Percentiles rank a stretch among this genome's conserved stretches.
Evolutionary conservation across 2,888 invertebrate species (phyloP).

Genomic region (Empis livida): DNA sequence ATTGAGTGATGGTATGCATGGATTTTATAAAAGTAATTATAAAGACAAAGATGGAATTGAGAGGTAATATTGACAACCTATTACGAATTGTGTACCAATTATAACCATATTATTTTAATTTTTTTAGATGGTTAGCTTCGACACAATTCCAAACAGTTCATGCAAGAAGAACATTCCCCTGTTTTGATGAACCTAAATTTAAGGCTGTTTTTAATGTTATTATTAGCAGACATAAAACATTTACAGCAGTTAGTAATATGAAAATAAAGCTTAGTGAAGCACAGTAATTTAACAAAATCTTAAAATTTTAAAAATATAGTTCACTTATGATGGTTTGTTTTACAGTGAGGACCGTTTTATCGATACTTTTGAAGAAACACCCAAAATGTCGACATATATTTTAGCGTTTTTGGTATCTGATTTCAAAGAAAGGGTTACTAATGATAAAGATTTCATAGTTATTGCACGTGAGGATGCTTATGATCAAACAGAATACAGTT

Average conservation of each 20-base stretch:
- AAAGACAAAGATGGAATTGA: conserved; percentile 10
- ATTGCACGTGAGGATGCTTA: conserved; percentile 57
- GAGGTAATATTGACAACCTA: background rate
- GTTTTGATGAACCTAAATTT: conserved; percentile 58
- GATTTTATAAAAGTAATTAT: conserved; percentile 38
- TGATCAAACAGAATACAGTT: conserved; percentile 52
- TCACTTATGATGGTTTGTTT: background rate
- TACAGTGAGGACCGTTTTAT: too few relatives aligned
- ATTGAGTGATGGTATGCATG: conserved; percentile 40
- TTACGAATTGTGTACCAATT: background rate
- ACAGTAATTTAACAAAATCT: too few relatives aligned
- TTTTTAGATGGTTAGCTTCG: conserved; percentile 37
- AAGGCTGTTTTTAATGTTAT: conserved; percentile 47
- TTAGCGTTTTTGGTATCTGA: conserved; percentile 64
- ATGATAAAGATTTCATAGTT: conserved; percentile 35
- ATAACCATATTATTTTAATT: background rate
- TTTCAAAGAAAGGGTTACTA: conserved; percentile 28
- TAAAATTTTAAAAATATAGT: conserved; percentile 22
- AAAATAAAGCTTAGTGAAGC: conserved; percentile 2
- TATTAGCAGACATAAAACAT: conserved; percentile 22
- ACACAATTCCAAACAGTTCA: conserved; percentile 54
- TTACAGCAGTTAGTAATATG: conserved; percentile 23
- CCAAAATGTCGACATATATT: conserved; percentile 65
- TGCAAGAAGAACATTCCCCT: conserved; percentile 57
- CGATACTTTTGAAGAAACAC: conserved; percentile 30